Base-by-base conservation (phyloP, 2,797 vertebrate genomes). In the Acanthurus leucopareius region DNA sequence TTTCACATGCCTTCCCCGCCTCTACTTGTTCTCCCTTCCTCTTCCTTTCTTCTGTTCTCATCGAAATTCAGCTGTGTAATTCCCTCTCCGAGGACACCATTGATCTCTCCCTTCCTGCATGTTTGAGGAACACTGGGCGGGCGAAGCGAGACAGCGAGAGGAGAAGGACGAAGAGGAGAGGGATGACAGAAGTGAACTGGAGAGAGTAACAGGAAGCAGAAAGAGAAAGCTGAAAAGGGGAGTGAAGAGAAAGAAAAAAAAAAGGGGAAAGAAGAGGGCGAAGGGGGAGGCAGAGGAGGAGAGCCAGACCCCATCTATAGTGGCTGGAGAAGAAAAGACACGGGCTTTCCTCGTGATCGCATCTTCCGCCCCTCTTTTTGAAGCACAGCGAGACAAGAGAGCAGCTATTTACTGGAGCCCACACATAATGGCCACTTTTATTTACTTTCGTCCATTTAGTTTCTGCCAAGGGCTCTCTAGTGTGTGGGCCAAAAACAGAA, bases 371-470 rank as follows among this genome's bases (percentile, higher is more conserved):
- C 88, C 88, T 93, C 89, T 91, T 90, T 93, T 91, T 93, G 86
- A 93, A 93, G 91, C 90, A 69, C 78, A 83, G 74, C 85, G 86
- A 92, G 91, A 93, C 89, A 93, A 94, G 86, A 91, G 89, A 78
- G 84, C 90, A 90, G 89, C 91, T 94, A 93, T 94, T 93, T 93
- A 93, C 93, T 95, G 92, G 89, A 89, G 92, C 77, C 87, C 82
- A 53, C 86, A 91, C 91, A 93, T 93, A 93, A 94, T 94, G 91
- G 93, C 88, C 92, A 92, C 93, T 93, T 92, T 94, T 93, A 94
- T 94, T 95, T 94, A 93, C 91, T 93, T 90, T 92, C 73, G 52
- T 80, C 88, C 88, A 92, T 92, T 93, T 90, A 92, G 89, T 82
- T 86, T 87, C 82, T 91, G 93, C 92, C 92, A 93, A 94, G 87